These are phyloP conservation scores for Mormyrus hasselquistii DNA, from an alignment of 2,797 vertebrate species.

Conservation along the genomic window DNA sequence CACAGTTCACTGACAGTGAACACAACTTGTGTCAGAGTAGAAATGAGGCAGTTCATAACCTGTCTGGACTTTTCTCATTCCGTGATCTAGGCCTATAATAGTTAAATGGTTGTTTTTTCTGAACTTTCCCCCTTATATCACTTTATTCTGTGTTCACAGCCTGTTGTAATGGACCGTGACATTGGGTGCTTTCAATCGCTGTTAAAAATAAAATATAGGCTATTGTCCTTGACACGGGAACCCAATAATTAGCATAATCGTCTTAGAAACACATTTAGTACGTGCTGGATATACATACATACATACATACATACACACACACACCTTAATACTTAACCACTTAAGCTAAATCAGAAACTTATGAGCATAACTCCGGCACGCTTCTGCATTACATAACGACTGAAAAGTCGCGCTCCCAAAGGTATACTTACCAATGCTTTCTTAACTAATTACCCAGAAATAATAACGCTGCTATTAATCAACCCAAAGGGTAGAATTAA, in stretches of 20 bases:
- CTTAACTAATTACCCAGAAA: not conserved
- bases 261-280: not conserved
- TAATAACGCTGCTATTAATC: not conserved
- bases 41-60: not conserved
- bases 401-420: not conserved
- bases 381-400: not conserved
- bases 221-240: not conserved
- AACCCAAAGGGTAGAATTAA: not conserved
- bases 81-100: not conserved
- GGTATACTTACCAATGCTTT: not conserved
- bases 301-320: no score
- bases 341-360: not conserved
- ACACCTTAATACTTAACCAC: not conserved
- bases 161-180: not conserved
- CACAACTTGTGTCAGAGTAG: not conserved
- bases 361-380: not conserved
- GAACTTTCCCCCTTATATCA: not conserved
- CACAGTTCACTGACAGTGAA: not conserved
- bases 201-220: not conserved
- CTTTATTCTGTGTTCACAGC: not conserved
- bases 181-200: not conserved
- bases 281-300: not conserved
- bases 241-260: not conserved
- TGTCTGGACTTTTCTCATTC: not conserved
- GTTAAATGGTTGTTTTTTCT: not conserved